Evolutionary conservation across 2,797 vertebrate species (phyloP), one percentile per base, ranked within the genome.

Genomic region (Labroides dimidiatus): DNA sequence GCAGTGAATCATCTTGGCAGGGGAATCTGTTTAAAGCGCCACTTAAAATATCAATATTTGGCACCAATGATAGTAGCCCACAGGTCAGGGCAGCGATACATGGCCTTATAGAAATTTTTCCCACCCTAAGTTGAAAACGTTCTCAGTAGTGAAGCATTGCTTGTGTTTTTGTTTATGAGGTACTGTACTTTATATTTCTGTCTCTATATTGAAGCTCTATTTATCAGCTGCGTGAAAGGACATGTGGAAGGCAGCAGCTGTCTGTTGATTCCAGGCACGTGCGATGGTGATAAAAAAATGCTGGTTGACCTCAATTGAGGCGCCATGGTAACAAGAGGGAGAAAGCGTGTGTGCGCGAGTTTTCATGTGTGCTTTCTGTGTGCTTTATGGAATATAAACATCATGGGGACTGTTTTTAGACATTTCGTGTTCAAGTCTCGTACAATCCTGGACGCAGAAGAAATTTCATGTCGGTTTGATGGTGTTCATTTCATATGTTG

Each of bases 221-320:
- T 82, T 66, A 78, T 73, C 65, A 77, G 50, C 66, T 70, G 57
- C 33, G 27, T 59, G 19, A 51, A 11, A 65, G 59, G 47, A 72
- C 69, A 69, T 48, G 66, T 69, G 66, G 67, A 79, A 64, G 50
- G 77, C 78, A 59, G 80, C 84, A 73, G 84, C 87, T 86, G 87
- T 89, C 79, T 87, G 87, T 80, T 78, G 80, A 85, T 78, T 89
- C 81, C 77, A 82, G 65, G 66, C 76, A 91, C 69, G 82, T 88
- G 86, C 66, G 50, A 27, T 68, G 72, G 69, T 85, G 72, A 72
- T 71, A 80, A 84, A 89, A 84, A 89, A 78, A 89, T 61, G 66
- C 72, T 51, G 69, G 85, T 78, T 91, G 91, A 93, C 90, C 90
- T 92, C 79, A 84, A 82, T 87, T 65, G 71, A 55, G 76, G 77